Evolutionary conservation across 2,888 invertebrate species (phyloP).

Genomic region (Pachymerium ferrugineum): DNA sequence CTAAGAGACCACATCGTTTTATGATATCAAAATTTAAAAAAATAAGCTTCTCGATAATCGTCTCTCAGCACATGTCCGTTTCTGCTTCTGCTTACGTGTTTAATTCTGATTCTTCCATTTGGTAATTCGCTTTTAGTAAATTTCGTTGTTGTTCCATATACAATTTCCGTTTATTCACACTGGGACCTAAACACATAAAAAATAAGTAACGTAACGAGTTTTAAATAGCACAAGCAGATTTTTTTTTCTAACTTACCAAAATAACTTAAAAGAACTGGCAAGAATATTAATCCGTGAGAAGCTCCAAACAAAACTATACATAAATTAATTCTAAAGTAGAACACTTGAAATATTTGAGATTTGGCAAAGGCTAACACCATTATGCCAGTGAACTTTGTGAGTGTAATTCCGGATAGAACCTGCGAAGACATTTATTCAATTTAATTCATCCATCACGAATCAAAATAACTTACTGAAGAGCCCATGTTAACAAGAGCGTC

Average conservation of each 20-base stretch:
- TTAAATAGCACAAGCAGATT: background rate
- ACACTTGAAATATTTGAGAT: constrained; percentile 89
- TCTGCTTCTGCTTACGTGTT: background rate
- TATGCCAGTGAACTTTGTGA: constrained; percentile 97
- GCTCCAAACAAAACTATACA: constrained; percentile 96
- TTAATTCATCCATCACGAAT: background rate
- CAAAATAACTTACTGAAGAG: constrained; percentile 62
- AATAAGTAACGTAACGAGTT: too few relatives aligned
- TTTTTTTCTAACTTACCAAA: constrained; percentile 66
- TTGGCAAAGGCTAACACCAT: constrained; percentile 94
- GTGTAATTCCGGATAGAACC: constrained; percentile 93
- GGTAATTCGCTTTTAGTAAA: constrained; percentile 7
- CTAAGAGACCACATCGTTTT: background rate
- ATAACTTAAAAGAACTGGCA: constrained; percentile 95
- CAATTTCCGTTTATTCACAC: constrained; percentile 12
- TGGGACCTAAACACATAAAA: constrained; percentile 14
- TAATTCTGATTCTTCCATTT: constrained; percentile 19
- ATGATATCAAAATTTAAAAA: constrained; percentile 10
- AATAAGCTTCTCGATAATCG: too few relatives aligned
- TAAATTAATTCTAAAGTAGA: constrained; percentile 96
- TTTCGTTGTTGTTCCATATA: constrained; percentile 19
- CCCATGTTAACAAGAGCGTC: constrained; percentile 87
- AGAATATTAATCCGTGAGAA: constrained; percentile 91
- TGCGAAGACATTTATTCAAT: constrained; percentile 46
- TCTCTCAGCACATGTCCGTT: background rate